These are phyloP conservation scores for Oncorhynchus clarkii DNA, from an alignment of 2,113 vertebrate genomes.

Conservation along the genomic window DNA sequence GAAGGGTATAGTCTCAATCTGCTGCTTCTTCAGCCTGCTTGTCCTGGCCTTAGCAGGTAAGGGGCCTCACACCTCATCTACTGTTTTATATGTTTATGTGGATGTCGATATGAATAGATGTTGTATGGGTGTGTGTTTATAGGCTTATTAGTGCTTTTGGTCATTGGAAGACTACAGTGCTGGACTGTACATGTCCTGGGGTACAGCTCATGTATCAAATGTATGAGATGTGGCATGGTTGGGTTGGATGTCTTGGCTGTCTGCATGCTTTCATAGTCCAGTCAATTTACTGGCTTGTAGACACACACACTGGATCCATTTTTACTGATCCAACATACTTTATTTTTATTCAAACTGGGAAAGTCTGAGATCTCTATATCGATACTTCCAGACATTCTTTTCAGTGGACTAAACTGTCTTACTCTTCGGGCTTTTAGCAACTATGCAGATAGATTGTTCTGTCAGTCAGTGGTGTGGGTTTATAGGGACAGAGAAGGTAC, in stretches of 20 bases:
- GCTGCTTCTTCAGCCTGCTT: constrained; percentile 72
- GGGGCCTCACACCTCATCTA: constrained; percentile 1
- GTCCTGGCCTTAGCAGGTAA: constrained; percentile 75
- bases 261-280: not conserved
- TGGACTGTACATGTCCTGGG: not conserved
- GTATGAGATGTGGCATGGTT: constrained; percentile 15
- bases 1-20: constrained; percentile 73
- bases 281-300: not conserved
- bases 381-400: not conserved
- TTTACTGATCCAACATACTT: not conserved
- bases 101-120: too few relatives aligned
- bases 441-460: not conserved
- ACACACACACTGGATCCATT: not conserved
- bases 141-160: not conserved
- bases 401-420: not conserved
- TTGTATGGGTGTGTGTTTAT: not conserved
- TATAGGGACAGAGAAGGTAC: not conserved
- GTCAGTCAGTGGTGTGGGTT: not conserved
- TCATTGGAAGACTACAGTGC: not conserved
- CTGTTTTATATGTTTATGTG: not conserved
- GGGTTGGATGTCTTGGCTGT: not conserved
- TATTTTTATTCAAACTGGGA: not conserved
- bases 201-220: not conserved
- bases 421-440: not conserved
- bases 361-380: not conserved